Evolutionary conservation across 2,113 vertebrate genomes (phyloP).

Genomic region (Gymnarchus niloticus): DNA sequence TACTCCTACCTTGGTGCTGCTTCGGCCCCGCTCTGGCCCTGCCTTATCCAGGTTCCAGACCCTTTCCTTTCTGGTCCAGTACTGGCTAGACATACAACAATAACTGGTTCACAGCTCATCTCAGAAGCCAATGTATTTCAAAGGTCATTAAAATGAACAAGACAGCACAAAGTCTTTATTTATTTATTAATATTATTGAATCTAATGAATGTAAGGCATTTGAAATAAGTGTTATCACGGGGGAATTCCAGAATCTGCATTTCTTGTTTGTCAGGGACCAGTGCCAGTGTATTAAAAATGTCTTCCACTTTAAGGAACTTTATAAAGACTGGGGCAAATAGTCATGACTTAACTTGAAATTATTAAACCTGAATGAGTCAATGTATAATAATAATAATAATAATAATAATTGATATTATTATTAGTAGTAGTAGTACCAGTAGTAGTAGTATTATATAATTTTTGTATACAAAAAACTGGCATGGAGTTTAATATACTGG

Average conservation of each 20-base stretch:
- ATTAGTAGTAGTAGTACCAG: not conserved
- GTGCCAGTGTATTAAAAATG: not conserved
- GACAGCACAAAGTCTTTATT: no score
- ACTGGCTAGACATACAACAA: not conserved
- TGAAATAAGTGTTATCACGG: not conserved
- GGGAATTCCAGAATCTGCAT: not conserved
- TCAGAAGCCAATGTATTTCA: not conserved
- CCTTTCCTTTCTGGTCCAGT: no score
- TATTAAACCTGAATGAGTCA: no score
- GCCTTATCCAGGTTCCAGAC: no score
- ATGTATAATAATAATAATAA: not conserved
- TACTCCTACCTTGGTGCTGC: not conserved
- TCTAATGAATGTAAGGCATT: not conserved
- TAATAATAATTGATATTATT: not conserved
- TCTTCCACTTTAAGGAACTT: not conserved
- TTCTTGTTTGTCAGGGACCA: not conserved
- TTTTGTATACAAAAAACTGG: no score
- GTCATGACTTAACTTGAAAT: no score
- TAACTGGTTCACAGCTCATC: no score
- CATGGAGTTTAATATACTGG: not conserved
- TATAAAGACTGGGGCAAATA: not conserved
- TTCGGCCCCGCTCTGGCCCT: not conserved
- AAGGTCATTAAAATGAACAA: not conserved
- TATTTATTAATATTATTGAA: not conserved
- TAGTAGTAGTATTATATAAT: not conserved